Base-by-base conservation (phyloP, 2,888 invertebrate species). In the Ethmia dodecea region DNA sequence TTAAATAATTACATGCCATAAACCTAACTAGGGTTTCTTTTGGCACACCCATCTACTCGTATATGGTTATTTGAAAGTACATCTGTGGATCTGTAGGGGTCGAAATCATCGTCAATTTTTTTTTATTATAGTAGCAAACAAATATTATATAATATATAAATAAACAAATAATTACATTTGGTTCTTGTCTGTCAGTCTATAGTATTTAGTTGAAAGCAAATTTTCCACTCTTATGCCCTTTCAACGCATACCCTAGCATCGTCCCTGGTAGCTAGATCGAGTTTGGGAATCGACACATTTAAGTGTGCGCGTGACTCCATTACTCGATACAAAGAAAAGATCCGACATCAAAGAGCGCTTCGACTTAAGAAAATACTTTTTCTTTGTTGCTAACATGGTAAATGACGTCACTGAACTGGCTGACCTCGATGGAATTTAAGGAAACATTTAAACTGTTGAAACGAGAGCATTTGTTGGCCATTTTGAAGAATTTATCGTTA, bases 291-390 rank as follows among this genome's bases (percentile, higher is more conserved):
- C 68, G 71, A 66, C 62, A 65, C 65, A 60, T 75, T 75, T 73
- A 73, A 68, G 60, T 52, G 56, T 45, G 58, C 58, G 66, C 76
- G 76, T 76, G 77, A 77, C 75, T 74, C 66, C 65, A 73, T 73
- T 72, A 69, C 26, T 11, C 61, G 59, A 64, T 63, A 70, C 68
- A 74, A 70, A 70, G 55, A 61, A 49, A 43, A 33, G 40, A 47
- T 52, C 46, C 45, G 45, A 61, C 63, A 64, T 73, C 67, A 72
- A 73, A 71, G 60, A 26, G 37, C 35, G 33, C 35, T 26, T 37
- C 37, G 28, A 41, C 35, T 40, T 43, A 33, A 41, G 44, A 48
- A 35, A 44, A 45, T 44, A 38, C 40, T 31, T 39, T 38, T 43
- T 44, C 35, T 16, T 12, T 36, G 47, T 49, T 48, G 42, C 47